phyloP scores from a whole-genome alignment of 2,888 invertebrate species.

The Ditula angustiorana region DNA sequence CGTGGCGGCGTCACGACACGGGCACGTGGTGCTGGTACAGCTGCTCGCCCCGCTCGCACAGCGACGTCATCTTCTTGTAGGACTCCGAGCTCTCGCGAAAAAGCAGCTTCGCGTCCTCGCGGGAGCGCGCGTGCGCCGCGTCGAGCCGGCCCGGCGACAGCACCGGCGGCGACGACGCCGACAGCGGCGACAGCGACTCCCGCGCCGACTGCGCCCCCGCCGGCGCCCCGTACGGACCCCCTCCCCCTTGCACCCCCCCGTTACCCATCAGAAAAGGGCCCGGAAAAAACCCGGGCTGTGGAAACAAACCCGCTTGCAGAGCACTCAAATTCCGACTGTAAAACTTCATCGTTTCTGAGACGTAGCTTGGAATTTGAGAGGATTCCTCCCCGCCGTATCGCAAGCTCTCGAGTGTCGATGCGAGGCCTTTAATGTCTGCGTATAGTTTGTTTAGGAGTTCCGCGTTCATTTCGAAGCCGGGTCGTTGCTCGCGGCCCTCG shows the following conservation, averaged over 20 bases:
- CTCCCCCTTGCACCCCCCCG: conserved; percentile 62
- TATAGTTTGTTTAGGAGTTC: conserved; percentile 94
- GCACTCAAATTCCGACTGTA: conserved; percentile 79
- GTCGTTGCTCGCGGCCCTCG: conserved; percentile 82
- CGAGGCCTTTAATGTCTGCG: conserved; percentile 89
- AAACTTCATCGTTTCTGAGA: conserved; percentile 82
- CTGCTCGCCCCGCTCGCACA: conserved; percentile 83
- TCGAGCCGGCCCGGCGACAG: conserved; percentile 78
- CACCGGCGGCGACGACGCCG: conserved; percentile 80
- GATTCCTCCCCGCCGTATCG: conserved; percentile 81
- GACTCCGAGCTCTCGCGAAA: conserved; percentile 83
- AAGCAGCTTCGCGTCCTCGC: conserved; percentile 81
- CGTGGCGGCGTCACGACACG: conserved; percentile 81
- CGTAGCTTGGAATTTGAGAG: conserved; percentile 75
- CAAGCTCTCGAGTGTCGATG: conserved; percentile 87
- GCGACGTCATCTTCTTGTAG: conserved; percentile 82
- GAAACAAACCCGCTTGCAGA: conserved; percentile 75
- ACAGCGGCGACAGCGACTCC: conserved; percentile 79
- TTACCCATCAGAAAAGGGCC: conserved; percentile 76
- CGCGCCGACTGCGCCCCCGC: conserved; percentile 74
- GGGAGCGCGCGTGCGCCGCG: conserved; percentile 74
- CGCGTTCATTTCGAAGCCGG: conserved; percentile 88
- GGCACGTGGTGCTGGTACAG: conserved; percentile 84
- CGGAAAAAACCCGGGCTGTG: conserved; percentile 77
- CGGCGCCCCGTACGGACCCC: conserved; percentile 72